Evolutionary conservation across 2,888 invertebrate genomes (phyloP).

Genomic region (Aporophyla nigra): DNA sequence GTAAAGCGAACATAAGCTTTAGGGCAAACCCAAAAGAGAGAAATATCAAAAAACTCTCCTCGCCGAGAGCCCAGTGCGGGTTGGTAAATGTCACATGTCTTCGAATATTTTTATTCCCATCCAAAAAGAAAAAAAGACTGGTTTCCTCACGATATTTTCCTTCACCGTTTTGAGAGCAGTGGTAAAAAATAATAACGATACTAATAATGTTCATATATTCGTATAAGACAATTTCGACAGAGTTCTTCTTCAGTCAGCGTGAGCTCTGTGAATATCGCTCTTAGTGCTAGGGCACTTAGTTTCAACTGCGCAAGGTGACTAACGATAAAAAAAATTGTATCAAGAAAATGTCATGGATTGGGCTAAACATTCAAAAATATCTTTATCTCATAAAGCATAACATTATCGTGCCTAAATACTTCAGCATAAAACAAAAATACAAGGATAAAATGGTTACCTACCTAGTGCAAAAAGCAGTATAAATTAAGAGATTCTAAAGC

Average conservation of each 20-base stretch:
- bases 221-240: background rate
- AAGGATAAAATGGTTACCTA: conserved; percentile 17
- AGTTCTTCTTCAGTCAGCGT: background rate
- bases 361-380: conserved; percentile 9
- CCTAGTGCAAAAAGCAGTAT: conserved; percentile 34
- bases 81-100: too few relatives aligned
- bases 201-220: background rate
- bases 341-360: conserved; percentile 47
- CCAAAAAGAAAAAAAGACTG: too few relatives aligned
- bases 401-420: conserved; percentile 26
- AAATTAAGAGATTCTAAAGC: conserved; percentile 36
- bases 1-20: too few relatives aligned
- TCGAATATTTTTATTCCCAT: too few relatives aligned
- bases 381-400: conserved; percentile 29
- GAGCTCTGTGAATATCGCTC: background rate
- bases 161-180: too few relatives aligned
- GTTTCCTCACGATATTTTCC: too few relatives aligned
- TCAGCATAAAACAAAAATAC: conserved; percentile 19
- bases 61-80: too few relatives aligned
- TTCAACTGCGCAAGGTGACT: background rate
- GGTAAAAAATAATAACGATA: background rate
- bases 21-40: too few relatives aligned
- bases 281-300: background rate
- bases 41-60: too few relatives aligned
- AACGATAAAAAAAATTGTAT: conserved; percentile 12